These are phyloP conservation scores for Agrypnus murinus DNA, from an alignment of 2,888 invertebrate genomes.

Conservation along the genomic window DNA sequence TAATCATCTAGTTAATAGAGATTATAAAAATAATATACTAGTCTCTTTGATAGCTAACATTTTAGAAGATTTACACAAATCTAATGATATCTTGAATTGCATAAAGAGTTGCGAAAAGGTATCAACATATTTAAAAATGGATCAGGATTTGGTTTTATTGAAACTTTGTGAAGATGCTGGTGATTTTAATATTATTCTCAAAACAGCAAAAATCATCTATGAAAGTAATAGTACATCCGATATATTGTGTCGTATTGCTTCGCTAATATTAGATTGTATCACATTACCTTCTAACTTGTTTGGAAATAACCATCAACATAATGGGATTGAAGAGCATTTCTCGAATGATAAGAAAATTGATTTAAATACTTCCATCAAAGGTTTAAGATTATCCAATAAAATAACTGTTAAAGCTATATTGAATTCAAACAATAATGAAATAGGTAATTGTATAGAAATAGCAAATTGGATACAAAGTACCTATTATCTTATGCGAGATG, in stretches of 20 bases:
- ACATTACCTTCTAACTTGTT: slow-evolving; percentile 7
- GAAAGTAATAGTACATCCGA: slow-evolving; percentile 49
- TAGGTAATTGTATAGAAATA: slow-evolving; percentile 46
- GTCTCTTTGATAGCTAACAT: slow-evolving; percentile 50
- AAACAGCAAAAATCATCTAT: slow-evolving; percentile 55
- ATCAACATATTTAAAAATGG: slow-evolving; percentile 53
- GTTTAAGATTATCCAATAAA: slow-evolving; percentile 55
- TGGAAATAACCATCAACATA: background rate
- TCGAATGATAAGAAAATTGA: slow-evolving; percentile 12
- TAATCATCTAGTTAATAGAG: slow-evolving; percentile 47
- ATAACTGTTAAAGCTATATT: slow-evolving; percentile 58
- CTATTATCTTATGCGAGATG: background rate
- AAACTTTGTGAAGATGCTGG: slow-evolving; percentile 56
- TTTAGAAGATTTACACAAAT: slow-evolving; percentile 38
- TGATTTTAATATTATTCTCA: slow-evolving; percentile 56
- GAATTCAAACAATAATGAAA: slow-evolving; percentile 48
- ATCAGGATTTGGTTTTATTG: slow-evolving; percentile 55
- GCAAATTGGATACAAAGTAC: slow-evolving; percentile 45
- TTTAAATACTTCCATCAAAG: slow-evolving; percentile 42
- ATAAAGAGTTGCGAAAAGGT: slow-evolving; percentile 55
- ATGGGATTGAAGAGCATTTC: background rate
- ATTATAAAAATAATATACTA: slow-evolving; percentile 45
- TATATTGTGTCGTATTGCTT: slow-evolving; percentile 57
- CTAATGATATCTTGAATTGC: slow-evolving; percentile 27
- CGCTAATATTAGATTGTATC: slow-evolving; percentile 59